Conservation (phyloP, 1,140 invertebrate genomes). For the Drosophila erecta region DNA sequence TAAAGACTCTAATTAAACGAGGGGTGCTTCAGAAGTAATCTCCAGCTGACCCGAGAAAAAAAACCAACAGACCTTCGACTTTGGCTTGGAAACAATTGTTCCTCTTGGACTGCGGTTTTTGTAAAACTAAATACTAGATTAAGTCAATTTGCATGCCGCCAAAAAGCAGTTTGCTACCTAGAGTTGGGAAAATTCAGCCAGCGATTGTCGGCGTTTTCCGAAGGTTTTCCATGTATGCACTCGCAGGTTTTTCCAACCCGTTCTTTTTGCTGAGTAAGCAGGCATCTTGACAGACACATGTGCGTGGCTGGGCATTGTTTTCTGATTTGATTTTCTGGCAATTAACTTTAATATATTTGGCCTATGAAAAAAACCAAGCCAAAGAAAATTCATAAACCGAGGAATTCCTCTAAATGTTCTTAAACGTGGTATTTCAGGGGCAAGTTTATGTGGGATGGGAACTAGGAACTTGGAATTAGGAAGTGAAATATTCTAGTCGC, state of each 20-base stretch:
- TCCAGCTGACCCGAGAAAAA: constrained; percentile 25
- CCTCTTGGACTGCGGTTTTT: constrained; percentile 67
- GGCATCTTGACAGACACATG: constrained; percentile 49
- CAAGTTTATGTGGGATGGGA: constrained; percentile 29
- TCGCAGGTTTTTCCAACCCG: constrained; percentile 11
- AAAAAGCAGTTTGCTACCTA: constrained; percentile 70
- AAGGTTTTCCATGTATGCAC: constrained; percentile 69
- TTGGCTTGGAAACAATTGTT: constrained; percentile 66
- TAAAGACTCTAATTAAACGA: constrained; percentile 73
- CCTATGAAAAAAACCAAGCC: constrained; percentile 23
- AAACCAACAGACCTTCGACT: constrained; percentile 50
- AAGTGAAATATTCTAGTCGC: not conserved
- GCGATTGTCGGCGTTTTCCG: constrained; percentile 77
- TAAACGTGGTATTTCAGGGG: constrained; percentile 17
- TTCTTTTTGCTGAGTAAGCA: constrained; percentile 36
- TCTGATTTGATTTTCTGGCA: constrained; percentile 32
- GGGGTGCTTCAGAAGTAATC: constrained; percentile 50
- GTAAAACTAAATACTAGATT: constrained; percentile 76
- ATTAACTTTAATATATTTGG: constrained; percentile 59
- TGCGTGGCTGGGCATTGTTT: constrained; percentile 62
- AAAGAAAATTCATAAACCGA: constrained; percentile 18
- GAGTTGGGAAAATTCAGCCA: constrained; percentile 68
- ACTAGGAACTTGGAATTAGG: not conserved
- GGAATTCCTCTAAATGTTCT: constrained; percentile 19
- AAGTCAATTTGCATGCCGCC: constrained; percentile 78